phyloP scores from a whole-genome alignment of 2,113 vertebrate genomes.

The Aptenodytes patagonicus region DNA sequence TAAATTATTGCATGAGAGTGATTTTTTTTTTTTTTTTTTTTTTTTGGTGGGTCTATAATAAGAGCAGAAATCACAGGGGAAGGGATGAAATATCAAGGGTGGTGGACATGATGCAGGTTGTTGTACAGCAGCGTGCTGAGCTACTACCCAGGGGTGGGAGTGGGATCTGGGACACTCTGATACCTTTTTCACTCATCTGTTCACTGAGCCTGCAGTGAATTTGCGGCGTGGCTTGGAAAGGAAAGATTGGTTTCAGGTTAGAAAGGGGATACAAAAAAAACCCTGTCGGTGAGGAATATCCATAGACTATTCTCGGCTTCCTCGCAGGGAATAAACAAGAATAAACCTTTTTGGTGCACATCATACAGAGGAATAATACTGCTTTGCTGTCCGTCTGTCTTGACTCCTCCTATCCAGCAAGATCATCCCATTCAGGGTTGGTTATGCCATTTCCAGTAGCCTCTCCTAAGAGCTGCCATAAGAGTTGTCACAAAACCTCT shows the following conservation, averaged over 20 bases:
- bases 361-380: neutral
- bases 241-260: neutral
- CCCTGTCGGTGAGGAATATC: neutral
- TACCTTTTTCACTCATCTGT: neutral
- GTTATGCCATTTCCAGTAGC: neutral
- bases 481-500: neutral
- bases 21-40: neutral
- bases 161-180: neutral
- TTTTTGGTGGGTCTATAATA: neutral
- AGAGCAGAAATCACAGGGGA: neutral
- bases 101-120: rapidly evolving
- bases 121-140: neutral
- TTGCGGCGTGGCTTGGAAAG: neutral
- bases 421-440: rapidly evolving
- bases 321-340: neutral
- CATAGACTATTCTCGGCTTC: neutral
- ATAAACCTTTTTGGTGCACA: neutral
- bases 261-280: neutral
- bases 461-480: rapidly evolving
- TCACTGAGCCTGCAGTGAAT: neutral
- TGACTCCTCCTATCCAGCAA: neutral
- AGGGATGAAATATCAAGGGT: neutral
- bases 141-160: neutral
- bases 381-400: neutral
- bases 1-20: neutral